Evolutionary conservation across 2,797 vertebrate species (phyloP).

Genomic region (Nyctibius grandis): DNA sequence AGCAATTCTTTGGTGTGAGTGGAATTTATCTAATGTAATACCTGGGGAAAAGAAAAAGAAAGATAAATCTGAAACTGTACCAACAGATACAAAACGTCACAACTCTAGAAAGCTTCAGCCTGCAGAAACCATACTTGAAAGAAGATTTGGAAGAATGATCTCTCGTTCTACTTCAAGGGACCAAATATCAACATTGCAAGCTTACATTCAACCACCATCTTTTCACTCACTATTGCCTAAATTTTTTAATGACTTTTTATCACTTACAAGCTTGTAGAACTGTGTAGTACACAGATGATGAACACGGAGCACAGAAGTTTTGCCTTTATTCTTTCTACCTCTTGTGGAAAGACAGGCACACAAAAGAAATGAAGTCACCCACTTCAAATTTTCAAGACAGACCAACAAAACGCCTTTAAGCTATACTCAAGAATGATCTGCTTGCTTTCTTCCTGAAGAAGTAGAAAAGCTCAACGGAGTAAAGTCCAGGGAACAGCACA

Average conservation of each 20-base stretch:
- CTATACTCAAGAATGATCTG: not conserved
- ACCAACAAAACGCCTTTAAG: not conserved
- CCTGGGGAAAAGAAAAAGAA: not conserved
- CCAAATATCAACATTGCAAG: not conserved
- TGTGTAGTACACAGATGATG: not conserved
- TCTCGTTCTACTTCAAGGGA: not conserved
- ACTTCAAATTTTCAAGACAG: not conserved
- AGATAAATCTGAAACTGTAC: not conserved
- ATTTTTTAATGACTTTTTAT: not conserved
- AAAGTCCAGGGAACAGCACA: not conserved
- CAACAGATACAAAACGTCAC: not conserved
- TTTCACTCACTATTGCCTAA: not conserved
- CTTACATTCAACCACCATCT: not conserved
- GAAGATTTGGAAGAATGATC: not conserved
- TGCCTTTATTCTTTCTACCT: not conserved
- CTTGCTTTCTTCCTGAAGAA: not conserved
- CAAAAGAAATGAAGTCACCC: not conserved
- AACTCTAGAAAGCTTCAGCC: not conserved
- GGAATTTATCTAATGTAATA: constrained; percentile 71
- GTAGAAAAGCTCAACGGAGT: not conserved
- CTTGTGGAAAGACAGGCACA: not conserved
- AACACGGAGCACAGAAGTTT: not conserved
- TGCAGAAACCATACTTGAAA: not conserved
- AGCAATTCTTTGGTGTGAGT: constrained; percentile 68
- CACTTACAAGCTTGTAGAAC: not conserved